These are phyloP conservation scores for Callosobruchus maculatus DNA, from an alignment of 2,888 invertebrate genomes.

Conservation along the genomic window DNA sequence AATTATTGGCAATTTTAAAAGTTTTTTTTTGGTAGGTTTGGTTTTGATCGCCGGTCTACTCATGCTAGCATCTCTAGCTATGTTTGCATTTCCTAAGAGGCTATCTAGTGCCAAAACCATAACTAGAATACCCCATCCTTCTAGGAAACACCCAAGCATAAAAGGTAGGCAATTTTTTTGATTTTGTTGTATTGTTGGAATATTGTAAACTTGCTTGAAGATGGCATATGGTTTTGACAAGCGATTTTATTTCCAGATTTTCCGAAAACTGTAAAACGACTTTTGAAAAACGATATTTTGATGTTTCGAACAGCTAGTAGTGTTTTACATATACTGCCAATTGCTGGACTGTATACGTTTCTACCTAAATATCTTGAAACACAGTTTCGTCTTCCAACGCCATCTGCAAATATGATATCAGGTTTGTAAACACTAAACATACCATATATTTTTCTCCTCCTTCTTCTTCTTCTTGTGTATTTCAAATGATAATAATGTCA, in stretches of 20 bases:
- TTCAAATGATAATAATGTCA: background rate
- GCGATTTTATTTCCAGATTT: conserved; percentile 67
- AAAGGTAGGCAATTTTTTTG: conserved; percentile 40
- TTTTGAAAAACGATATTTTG: conserved; percentile 84
- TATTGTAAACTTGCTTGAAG: background rate
- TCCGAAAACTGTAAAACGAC: conserved; percentile 72
- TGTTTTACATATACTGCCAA: conserved; percentile 84
- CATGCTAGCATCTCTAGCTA: conserved; percentile 76
- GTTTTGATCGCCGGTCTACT: conserved; percentile 82
- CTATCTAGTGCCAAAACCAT: conserved; percentile 54
- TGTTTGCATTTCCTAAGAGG: conserved; percentile 88
- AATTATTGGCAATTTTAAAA: conserved; percentile 15
- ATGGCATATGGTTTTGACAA: no score
- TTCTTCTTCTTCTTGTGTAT: background rate
- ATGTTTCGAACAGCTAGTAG: conserved; percentile 90
- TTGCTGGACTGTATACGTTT: conserved; percentile 89
- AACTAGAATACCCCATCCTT: conserved; percentile 43
- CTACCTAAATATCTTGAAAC: conserved; percentile 91
- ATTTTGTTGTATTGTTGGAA: background rate
- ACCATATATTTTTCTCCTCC: no score
- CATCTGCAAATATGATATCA: conserved; percentile 87
- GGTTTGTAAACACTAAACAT: conserved; percentile 51
- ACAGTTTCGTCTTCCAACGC: conserved; percentile 85
- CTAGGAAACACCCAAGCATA: conserved; percentile 50
- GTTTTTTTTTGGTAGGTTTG: conserved; percentile 58